phyloP scores from a whole-genome alignment of 2,797 vertebrate genomes.

The Acridotheres tristis region DNA sequence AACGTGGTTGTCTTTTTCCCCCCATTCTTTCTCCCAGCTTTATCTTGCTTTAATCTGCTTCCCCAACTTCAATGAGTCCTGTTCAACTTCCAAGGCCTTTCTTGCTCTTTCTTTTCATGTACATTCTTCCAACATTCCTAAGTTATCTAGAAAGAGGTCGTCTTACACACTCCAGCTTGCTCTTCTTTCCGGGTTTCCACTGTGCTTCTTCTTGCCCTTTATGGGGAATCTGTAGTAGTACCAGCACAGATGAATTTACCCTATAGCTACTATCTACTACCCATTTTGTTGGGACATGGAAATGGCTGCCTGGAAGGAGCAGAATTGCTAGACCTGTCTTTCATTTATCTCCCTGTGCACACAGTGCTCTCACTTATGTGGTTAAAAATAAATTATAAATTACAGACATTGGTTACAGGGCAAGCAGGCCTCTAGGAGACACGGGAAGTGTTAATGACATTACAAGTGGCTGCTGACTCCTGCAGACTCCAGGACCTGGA shows the following conservation, averaged over 20 bases:
- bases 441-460: neutral
- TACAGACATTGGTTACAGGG: neutral
- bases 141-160: neutral
- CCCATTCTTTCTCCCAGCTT: neutral
- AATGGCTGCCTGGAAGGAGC: neutral
- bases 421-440: neutral
- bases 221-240: neutral
- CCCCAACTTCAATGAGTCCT: neutral
- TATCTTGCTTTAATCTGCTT: neutral
- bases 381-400: neutral
- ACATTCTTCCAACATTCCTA: neutral
- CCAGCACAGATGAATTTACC: neutral
- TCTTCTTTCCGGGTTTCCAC: neutral
- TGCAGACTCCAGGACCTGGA: neutral
- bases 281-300: neutral
- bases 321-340: neutral
- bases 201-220: neutral
- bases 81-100: neutral
- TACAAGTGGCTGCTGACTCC: neutral
- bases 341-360: neutral
- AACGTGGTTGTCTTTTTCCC: rapidly evolving
- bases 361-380: neutral
- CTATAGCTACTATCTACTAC: neutral
- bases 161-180: neutral
- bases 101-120: neutral